Evolutionary conservation across 2,888 invertebrate species (phyloP), one percentile per base, ranked within the genome.

Genomic region (Folsomia manolachei): DNA sequence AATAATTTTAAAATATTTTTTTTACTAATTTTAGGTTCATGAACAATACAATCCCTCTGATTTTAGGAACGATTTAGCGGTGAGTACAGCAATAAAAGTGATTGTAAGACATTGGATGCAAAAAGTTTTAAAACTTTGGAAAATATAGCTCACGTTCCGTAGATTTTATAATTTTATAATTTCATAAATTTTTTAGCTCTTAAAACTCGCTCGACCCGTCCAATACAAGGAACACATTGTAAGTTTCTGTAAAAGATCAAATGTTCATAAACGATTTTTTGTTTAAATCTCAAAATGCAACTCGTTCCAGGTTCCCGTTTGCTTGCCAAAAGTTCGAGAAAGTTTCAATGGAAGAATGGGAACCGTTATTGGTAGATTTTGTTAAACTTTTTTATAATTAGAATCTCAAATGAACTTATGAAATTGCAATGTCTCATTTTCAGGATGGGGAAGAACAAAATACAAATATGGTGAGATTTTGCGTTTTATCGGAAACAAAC

Each of bases 41-140:
- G 94, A 94, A 0, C 88, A 91, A 65, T 96, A 95, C 82, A 94
- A 94, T 80, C 92, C 95, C 0, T 89, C 93, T 0, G 95, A 95
- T 85, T 96, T 95, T 83, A 89, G 92, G 81, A 95, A 95, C 82
- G 95, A 95, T 23, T 66, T 66, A 66, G 65, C 65, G 7, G 65
- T 66, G 24, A 64, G 64, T 60, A 21, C 23, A 4, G n/a, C n/a
- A 9, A 9, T 39, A 9, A 14, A 14, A 39, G 39, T 39, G 39
- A 39, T 9, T 14, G n/a, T n/a, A n/a, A n/a, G n/a, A n/a, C n/a
- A n/a, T n/a, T n/a, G n/a, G n/a, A n/a, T n/a, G n/a, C n/a, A n/a
- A n/a, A n/a, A n/a, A n/a, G n/a, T n/a, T n/a, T n/a, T n/a, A n/a
- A n/a, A n/a, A n/a, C n/a, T n/a, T n/a, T n/a, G n/a, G n/a, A n/a